A percentile compares a stretch with the other conserved stretches of the same genome.
These are phyloP conservation scores for Palythoa caribaeorum DNA, from an alignment of 92 coral and sea anemone species.

Conservation along the genomic window DNA sequence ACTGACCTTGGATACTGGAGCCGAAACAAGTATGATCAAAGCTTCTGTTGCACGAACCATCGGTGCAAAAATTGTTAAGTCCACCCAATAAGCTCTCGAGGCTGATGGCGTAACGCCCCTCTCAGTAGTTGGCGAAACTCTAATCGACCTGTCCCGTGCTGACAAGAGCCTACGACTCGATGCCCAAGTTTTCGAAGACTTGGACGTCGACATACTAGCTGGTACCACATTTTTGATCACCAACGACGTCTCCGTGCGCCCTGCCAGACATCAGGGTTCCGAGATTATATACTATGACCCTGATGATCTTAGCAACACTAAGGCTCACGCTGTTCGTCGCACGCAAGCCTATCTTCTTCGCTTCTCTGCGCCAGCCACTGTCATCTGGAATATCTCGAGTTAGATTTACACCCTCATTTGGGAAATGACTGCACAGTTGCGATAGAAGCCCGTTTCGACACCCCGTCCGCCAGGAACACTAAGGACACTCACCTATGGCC, in stretches of 20 bases:
- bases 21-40: too few species aligned
- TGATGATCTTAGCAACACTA: not conserved
- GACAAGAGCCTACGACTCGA: conserved; percentile 47
- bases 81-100: conserved; percentile 61
- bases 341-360: conserved; percentile 35
- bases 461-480: not conserved
- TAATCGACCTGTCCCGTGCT: conserved; percentile 33
- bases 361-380: conserved; percentile 26
- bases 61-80: not conserved
- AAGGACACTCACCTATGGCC: conserved; percentile 41
- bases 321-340: not conserved
- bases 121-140: conserved; percentile 58
- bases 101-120: conserved; percentile 63
- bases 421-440: conserved; percentile 22
- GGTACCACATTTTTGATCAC: conserved; percentile 25
- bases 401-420: conserved; percentile 31
- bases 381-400: conserved; percentile 49
- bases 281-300: not conserved
- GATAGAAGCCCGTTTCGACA: conserved; percentile 33
- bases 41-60: too few species aligned
- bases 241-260: conserved; percentile 30
- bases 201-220: conserved; percentile 7
- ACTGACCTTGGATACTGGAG: too few species aligned
- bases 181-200: conserved; percentile 21
- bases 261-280: conserved; percentile 35